Evolutionary conservation across 1,140 invertebrate species (phyloP).

Genomic region (Cryptotermes secundus): DNA sequence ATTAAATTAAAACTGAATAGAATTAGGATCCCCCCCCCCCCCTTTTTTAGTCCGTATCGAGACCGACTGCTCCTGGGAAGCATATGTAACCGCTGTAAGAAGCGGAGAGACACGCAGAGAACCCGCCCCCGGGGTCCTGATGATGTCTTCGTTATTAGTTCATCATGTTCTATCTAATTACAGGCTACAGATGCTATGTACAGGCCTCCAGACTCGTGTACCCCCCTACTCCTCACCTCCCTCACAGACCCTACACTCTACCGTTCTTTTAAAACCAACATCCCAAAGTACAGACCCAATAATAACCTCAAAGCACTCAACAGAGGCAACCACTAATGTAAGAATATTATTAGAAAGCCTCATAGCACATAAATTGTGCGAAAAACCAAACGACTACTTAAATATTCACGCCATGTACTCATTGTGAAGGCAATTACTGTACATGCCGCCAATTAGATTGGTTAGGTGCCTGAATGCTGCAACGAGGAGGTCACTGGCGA

Average conservation of each 20-base stretch:
- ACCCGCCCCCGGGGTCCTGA: neutral
- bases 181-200: neutral
- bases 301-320: neutral
- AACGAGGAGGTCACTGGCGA: neutral
- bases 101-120: neutral
- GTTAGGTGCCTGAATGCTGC: neutral
- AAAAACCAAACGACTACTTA: constrained; percentile 4
- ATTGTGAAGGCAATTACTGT: constrained; percentile 1
- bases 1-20: too few species aligned
- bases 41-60: too few species aligned
- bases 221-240: neutral
- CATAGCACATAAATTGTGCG: neutral
- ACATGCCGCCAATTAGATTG: neutral
- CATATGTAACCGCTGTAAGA: neutral
- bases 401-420: constrained; percentile 16
- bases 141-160: neutral
- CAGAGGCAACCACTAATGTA: neutral
- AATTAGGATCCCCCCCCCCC: too few species aligned
- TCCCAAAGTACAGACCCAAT: neutral
- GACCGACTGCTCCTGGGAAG: neutral
- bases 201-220: neutral
- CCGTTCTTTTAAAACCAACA: neutral
- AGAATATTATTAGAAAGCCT: constrained; percentile 14
- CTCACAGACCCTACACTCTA: neutral
- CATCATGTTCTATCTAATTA: constrained; percentile 20